Evolutionary conservation across 2,113 vertebrate species (phyloP), one percentile per base, ranked within the genome.

Genomic region (Bufo bufo): DNA sequence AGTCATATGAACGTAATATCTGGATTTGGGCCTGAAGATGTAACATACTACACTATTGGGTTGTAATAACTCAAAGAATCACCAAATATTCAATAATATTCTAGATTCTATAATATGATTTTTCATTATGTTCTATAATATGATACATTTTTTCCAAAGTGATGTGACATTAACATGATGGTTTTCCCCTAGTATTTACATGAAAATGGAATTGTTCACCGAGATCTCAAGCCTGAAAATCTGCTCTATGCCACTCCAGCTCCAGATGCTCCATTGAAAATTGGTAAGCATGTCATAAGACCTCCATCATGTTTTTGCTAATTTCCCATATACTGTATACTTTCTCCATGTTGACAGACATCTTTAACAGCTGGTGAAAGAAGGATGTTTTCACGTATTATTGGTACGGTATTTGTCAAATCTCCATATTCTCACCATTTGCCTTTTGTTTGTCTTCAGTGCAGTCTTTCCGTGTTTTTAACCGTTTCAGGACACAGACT

Each of bases 161-260:
- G 3, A 78, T 12, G 20, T 78, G 10, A 23, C 10, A n/a, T 23
- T 78, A 78, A 54, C 23, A n/a, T 45, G 52, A 58, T 72, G 63
- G 91, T 90, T 81, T 84, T 91, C 85, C 82, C 16, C 59, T 90
- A 97, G 96, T 97, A 97, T 90, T 93, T 97, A 61, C 96, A 97
- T 93, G 96, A 96, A 93, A 96, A 97, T 91, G 96, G 96, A 6
- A 95, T 97, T 85, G 96, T 97, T 79, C 96, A 97, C 90, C 95
- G 96, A 89, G 96, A 97, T 90, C 92, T 97, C 92, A 97, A 97
- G 91, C 96, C 96, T 69, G 96, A 97, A 93, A 97, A 97, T 85
- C 94, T 97, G 61, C 94, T 97, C 77, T 97, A 97, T 90, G 96
- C 96, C 89, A 97, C 96, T 2, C 95, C 96, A 90, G 95, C 95